Evolutionary conservation across 1,140 invertebrate species (phyloP), one percentile per base, ranked within the genome.

Genomic region (Hylaeus volcanicus): DNA sequence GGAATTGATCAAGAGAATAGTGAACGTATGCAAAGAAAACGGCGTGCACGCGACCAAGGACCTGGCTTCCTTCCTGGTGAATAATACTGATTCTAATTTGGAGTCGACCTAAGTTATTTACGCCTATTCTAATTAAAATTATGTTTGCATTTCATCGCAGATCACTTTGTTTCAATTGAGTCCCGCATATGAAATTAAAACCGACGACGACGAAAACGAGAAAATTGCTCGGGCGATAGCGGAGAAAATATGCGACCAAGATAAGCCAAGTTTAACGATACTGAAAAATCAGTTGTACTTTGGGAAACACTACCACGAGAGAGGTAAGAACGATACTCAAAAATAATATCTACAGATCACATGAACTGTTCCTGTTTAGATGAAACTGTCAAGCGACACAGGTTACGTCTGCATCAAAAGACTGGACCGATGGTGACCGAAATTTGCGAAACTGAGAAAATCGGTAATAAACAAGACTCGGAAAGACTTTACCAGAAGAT

Each of bases 271-370:
- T 77, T 86, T 95, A 26, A 87, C 94, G 5, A 94, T 94, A 1
- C 81, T 96, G 11, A 95, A 95, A 90, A 96, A 96, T 94, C 96
- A 97, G 87, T 94, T 96, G 68, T 95, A 96, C 81, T 96, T 96
- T 89, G 93, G 94, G 43, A 95, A 95, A 82, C 95, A 96, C 86
- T 96, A 96, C 88, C 95, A 95, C 37, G 94, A 94, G 43, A 93
- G 94, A 94, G 90, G 93, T 93, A 81, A 86, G 11, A 51, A 64
- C 45, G 5, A 48, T 56, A 0, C 45, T 58, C 39, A 37, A 37
- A 5, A 74, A 63, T 15, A 41, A 55, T 6, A 26, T 26, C 26
- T 11, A 39, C 8, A 39, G 61, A 41, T 58, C 12, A 26, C n/a
- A 2, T 53, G 5, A 53, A 71, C 37, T 4, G 9, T 14, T 71